A percentile compares a stretch with the other conserved stretches of the same genome.
These are phyloP conservation scores for Kobus ellipsiprymnus DNA, from an alignment of 2,113 vertebrate species.

Conservation along the genomic window DNA sequence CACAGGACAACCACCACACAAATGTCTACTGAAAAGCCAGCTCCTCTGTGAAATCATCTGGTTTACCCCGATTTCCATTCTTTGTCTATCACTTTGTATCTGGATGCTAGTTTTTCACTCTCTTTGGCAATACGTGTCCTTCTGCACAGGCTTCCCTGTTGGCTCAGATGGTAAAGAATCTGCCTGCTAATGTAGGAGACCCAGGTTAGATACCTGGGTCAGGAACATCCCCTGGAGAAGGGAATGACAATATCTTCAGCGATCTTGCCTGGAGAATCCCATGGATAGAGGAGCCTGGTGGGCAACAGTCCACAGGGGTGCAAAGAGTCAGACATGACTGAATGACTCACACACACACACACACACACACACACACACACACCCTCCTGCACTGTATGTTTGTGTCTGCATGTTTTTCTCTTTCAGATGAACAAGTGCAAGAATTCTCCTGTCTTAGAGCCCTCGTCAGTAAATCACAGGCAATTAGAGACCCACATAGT, in stretches of 20 bases:
- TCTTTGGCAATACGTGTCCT: too few relatives aligned
- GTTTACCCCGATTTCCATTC: not conserved
- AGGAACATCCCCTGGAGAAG: not conserved
- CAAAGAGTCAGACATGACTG: not conserved
- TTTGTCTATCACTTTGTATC: not conserved
- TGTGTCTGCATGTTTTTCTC: rapidly evolving
- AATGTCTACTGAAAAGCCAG: not conserved
- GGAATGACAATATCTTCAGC: not conserved
- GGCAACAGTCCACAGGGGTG: rapidly evolving
- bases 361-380: too few relatives aligned
- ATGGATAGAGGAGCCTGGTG: not conserved
- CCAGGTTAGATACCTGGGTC: not conserved
- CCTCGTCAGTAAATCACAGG: not conserved
- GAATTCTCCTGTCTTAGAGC: not conserved
- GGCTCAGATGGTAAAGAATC: not conserved
- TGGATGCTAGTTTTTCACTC: not conserved
- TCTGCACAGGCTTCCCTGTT: not conserved
- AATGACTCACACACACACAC: not conserved
- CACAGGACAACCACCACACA: not conserved
- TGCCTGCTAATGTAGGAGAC: not conserved
- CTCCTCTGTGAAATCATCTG: not conserved
- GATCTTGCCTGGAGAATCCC: not conserved
- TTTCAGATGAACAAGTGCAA: not conserved
- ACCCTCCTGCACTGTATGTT: not conserved
- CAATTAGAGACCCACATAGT: not conserved